Base-by-base conservation (phyloP, 1,140 invertebrate genomes). In the Panulirus ornatus region DNA sequence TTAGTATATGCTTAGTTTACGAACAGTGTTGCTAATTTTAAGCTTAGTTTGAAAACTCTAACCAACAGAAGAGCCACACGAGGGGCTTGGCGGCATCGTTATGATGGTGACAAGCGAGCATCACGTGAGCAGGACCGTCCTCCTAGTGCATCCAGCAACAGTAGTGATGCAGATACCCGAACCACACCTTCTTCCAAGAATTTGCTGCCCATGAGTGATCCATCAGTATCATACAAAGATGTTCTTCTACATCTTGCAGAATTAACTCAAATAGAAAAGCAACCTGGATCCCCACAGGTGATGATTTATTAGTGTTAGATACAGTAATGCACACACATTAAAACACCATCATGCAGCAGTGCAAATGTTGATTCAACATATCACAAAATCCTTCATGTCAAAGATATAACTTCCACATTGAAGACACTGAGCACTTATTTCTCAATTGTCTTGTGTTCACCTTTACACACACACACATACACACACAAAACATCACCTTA, bases 231-330 rank as follows among this genome's bases (percentile, higher is more conserved):
- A 5, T 92, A 91, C 58, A 92, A 92, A 70, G 91, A 92, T 84
- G 88, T 92, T 8, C 81, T 92, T 8, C 34, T 92, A 44, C 84
- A 86, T 27, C 91, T 92, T 85, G 91, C 91, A 11, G 88, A 92
- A 47, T 79, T 92, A 36, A 92, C 91, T 30, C 91, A 92, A 66
- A 89, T 87, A 84, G 85, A 88, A 47, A 88, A 91, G 75, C 71
- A 88, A 44, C 91, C 91, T 30, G 91, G 91, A 22, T 92, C 91
- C n/a, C 91, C 91, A 27, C 91, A 92, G 79, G 91, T 92, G 63
- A 81, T 38, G 38, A 22, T 54, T 34, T 47, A 27, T 2, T 36
- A 2, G 36, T 83, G 22, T 22, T 38, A 34, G 14, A 19, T 82
- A 11, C 22, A 34, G 40, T 58, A 11, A 58, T 22, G n/a, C n/a